Conservation (phyloP, 2,797 vertebrate genomes). For the Myiotriccus ornatus region DNA sequence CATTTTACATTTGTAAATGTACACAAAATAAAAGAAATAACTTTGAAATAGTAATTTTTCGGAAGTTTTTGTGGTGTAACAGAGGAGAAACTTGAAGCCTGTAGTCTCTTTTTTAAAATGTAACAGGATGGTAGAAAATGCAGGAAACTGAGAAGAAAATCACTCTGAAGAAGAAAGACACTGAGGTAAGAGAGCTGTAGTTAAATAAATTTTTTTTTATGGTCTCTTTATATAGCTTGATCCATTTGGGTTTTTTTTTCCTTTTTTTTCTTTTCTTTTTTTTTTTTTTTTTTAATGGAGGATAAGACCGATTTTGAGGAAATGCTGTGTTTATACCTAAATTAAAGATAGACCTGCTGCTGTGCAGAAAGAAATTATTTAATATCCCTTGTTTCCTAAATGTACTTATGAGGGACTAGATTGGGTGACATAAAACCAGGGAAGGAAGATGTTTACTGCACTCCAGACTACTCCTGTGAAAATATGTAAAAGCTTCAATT, state of each 20-base stretch:
- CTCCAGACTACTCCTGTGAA: not conserved
- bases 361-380: not conserved
- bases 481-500: not conserved
- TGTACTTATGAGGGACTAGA: not conserved
- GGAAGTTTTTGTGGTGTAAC: not conserved
- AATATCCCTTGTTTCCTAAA: not conserved
- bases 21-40: not conserved
- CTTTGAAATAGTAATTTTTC: not conserved
- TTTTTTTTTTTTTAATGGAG: not conserved
- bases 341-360: not conserved
- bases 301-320: not conserved
- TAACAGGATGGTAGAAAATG: not conserved
- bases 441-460: not conserved
- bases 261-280: not conserved
- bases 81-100: not conserved
- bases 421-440: not conserved
- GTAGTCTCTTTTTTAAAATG: not conserved
- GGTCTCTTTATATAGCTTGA: not conserved
- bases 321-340: not conserved
- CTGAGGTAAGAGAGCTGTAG: not conserved
- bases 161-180: not conserved
- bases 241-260: not conserved
- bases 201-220: not conserved
- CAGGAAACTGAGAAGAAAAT: not conserved
- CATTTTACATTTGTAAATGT: not conserved